Percentiles rank a stretch among this genome's conserved stretches.
These are phyloP conservation scores for Elephantulus edwardii DNA, from an alignment of 2,113 vertebrate genomes.

Conservation along the genomic window DNA sequence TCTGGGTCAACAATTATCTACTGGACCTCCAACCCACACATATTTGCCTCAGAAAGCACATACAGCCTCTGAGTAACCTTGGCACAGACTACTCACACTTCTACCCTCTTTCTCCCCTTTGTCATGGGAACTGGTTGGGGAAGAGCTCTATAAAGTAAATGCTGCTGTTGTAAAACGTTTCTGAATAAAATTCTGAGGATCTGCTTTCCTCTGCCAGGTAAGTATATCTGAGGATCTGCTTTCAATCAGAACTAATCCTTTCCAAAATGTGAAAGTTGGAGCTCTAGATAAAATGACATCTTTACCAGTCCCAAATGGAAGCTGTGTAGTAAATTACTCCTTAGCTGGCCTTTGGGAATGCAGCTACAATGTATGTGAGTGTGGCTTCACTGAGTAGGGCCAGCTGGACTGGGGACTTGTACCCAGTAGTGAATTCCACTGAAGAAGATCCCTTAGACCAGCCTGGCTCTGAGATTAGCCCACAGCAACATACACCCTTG, in stretches of 20 bases:
- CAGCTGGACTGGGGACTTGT: neutral
- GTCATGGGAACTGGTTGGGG: neutral
- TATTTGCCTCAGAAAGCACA: neutral
- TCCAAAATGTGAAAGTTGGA: neutral
- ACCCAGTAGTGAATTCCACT: neutral
- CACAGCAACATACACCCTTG: neutral
- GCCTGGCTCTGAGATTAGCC: neutral
- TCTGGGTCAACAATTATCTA: neutral
- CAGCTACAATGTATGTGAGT: neutral
- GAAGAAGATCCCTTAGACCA: neutral
- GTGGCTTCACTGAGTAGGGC: neutral
- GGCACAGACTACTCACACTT: neutral
- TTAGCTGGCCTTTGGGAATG: neutral
- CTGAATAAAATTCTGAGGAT: neutral
- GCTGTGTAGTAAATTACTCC: neutral
- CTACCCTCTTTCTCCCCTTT: neutral
- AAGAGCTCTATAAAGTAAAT: neutral
- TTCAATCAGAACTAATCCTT: neutral
- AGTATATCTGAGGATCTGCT: neutral
- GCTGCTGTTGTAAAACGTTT: neutral
- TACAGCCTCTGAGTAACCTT: neutral
- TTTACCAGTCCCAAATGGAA: neutral
- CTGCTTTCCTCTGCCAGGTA: too few species aligned
- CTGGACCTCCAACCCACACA: too few species aligned
- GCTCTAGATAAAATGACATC: neutral